Base-by-base conservation (phyloP, 2,888 invertebrate species). In the Petrolisthes cinctipes region DNA sequence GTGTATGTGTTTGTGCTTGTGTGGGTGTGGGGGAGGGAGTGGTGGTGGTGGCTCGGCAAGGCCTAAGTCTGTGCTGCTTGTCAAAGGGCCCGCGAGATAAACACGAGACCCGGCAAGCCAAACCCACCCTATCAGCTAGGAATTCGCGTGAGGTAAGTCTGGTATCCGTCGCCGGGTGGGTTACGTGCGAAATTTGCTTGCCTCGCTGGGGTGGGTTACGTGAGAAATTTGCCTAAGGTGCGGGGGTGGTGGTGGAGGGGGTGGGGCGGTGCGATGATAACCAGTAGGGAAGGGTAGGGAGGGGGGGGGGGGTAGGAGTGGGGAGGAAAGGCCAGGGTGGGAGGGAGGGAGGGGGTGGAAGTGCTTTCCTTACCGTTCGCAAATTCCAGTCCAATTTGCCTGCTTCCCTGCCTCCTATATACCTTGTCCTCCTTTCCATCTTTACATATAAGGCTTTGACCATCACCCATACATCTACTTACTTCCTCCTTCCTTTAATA, bases 11-110 rank as follows among this genome's bases (percentile, higher is more conserved):
- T 37, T 37, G 37, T 37, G 66, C 61, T 23, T 6, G 81, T 7
- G 79, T 79, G 73, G 6, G 20, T 82, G 66, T 61, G 61, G 61
- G 9, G 61, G 17, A 17, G 61, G 61, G 9, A 17, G 61, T 61
- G 61, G 61, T 61, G 61, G 61, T 61, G 9, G 61, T 61, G 61
- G 61, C 17, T 1, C 17, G 61, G 61, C 17, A 53, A 82, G 82
- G 82, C 82, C 82, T 82, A 82, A 71, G 53, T 66, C 5, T 51
- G 71, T n/a, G 14, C 54, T 11, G 82, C 73, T 82, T 82, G 82
- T 82, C 82, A 71, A 82, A 82, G 71, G 71, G 71, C 82, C 82
- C 71, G 11, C 71, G 53, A 71, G 82, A 82, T 82, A 82, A 82
- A 82, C 82, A 82, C 68, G 68, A n/a, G 61, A 53, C 71, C 61